phyloP scores from a whole-genome alignment of 64 coral and sea anemone genomes.

The Pocillopora damicornis region DNA sequence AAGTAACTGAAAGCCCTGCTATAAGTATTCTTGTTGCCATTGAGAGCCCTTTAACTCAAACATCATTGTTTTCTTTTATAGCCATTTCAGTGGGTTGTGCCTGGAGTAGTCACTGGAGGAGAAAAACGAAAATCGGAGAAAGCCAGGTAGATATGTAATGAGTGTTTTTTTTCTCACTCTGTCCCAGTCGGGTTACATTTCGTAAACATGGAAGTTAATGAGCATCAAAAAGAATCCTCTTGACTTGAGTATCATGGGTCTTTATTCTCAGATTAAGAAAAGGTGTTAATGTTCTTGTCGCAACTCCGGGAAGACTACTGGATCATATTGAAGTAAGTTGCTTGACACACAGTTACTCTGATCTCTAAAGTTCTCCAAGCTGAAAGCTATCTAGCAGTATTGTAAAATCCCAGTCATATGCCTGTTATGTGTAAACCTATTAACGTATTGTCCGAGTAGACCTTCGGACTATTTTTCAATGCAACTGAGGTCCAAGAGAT shows the following conservation, averaged over 20 bases:
- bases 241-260: background rate
- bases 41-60: background rate
- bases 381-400: too few species aligned
- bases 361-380: too few species aligned
- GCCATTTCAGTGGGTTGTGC: constrained; percentile 98
- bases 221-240: too few species aligned
- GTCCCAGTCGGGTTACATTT: too few species aligned
- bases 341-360: background rate
- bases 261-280: constrained; percentile 74
- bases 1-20: too few species aligned
- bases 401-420: too few species aligned
- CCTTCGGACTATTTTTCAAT: too few species aligned
- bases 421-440: too few species aligned
- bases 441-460: too few species aligned
- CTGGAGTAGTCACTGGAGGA: constrained; percentile 87
- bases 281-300: constrained; percentile 96
- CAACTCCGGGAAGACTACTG: constrained; percentile 88
- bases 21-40: too few species aligned
- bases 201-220: too few species aligned
- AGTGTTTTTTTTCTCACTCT: background rate
- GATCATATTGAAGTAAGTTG: constrained; percentile 90
- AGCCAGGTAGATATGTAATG: constrained; percentile 53
- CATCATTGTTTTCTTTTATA: background rate
- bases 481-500: too few species aligned
- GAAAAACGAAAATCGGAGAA: constrained; percentile 95